Evolutionary conservation across 2,888 invertebrate genomes (phyloP), one percentile per base, ranked within the genome.

Genomic region (Lymantria monacha): DNA sequence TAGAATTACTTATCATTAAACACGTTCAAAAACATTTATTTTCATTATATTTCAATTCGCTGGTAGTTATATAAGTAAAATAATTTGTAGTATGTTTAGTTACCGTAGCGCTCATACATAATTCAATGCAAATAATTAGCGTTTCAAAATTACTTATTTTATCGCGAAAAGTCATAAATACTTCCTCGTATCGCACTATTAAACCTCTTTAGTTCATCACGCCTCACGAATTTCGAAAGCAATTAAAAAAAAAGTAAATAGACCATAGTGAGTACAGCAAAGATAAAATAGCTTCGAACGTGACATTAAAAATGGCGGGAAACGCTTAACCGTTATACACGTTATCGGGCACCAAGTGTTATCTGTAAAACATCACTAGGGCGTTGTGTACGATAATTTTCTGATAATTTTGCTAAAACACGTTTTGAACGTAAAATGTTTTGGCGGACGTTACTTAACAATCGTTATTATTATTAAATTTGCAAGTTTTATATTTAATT

Each of bases 271-370:
- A 11, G 12, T 57, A 53, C 59, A 61, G 66, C 70, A 72, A 53
- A 81, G 83, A 84, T 83, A 84, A 82, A 65, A 51, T 48, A 66
- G 53, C 43, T 57, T 54, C 42, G 56, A 72, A 63, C 70, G 74
- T 80, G 80, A 81, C 83, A 76, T 72, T 72, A 70, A 76, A 80
- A 81, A 77, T 64, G 78, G 83, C 83, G 83, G 83, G 81, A 83
- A 83, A 74, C 60, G 44, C 30, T 57, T 57, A 76, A 80, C 85
- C 82, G 87, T 86, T 87, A 85, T 62, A 61, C 55, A 59, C 60
- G 74, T 81, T 86, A 87, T 87, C 85, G 73, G 72, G 48, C 74
- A 70, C 59, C 51, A 59, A 62, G 57, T 64, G 41, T 83, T 85
- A 84, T 84, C 83, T 81, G n/a, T 61, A 74, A 54, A 61, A 74